Evolutionary conservation across 2,888 invertebrate species (phyloP), one percentile per base, ranked within the genome.

Genomic region (Napeogenes sylphis): DNA sequence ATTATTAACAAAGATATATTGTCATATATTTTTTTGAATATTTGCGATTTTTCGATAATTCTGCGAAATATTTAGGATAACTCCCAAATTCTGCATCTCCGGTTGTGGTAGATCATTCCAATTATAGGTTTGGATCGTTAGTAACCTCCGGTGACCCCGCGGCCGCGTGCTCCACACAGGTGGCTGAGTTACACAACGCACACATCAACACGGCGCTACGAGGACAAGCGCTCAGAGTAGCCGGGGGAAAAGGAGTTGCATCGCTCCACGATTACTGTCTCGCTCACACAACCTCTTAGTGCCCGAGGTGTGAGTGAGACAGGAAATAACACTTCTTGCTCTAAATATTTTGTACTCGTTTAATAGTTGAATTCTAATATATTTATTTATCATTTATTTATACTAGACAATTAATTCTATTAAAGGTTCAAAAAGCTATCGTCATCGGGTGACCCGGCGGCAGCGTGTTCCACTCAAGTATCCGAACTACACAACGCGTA

Each of bases 171-270:
- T 92, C 92, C 2, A 92, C 91, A 0, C 93, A 93, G 73, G 84
- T 93, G 1, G 68, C 92, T 0, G 93, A 93, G 72, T 73, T 93
- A 0, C 93, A 93, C 79, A 93, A 93, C 78, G 87, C 92, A 0
- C 86, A 89, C 68, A 87, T 93, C 10, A 93, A 92, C 78, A 77
- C 83, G 0, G 69, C 69, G 0, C 75, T 84, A 0, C 45, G 65
- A 2, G 77, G 74, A 0, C 0, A 0, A 0, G 68, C 71, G 53
- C 65, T 75, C 0, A 66, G 75, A 0, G 77, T 85, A 0, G 76
- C 74, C 0, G 70, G 72, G 2, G 30, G 67, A 0, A 8, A 56
- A 0, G 78, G 79, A 0, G 45, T 80, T 0, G 53, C 45, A 0
- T 30, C 69, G 0, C 64, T 82, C 4, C 53, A 63, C 0, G 66